Conservation (phyloP, 2,888 invertebrate species). For the Limnephilus marmoratus region DNA sequence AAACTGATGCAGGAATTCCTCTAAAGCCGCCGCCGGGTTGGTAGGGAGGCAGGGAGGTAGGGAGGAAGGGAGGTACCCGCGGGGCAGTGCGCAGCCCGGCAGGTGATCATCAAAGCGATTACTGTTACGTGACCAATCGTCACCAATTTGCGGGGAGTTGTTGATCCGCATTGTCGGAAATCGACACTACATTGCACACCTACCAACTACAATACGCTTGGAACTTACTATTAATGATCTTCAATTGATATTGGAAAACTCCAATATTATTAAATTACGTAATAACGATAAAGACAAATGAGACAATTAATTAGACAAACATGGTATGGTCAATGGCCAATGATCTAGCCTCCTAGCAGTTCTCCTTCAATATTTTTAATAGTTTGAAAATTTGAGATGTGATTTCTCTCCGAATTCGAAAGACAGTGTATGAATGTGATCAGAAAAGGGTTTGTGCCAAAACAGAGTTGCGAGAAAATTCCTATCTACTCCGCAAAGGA, state of each 20-base stretch:
- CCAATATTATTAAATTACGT: neutral
- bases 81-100: neutral
- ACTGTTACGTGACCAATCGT: constrained; percentile 46
- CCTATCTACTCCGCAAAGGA: too few relatives aligned
- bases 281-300: neutral
- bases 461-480: too few relatives aligned
- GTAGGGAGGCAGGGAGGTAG: too few relatives aligned
- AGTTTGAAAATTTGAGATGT: too few relatives aligned
- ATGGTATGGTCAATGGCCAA: neutral
- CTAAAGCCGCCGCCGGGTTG: constrained; percentile 21
- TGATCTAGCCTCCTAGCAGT: too few relatives aligned
- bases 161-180: constrained; percentile 29
- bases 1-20: constrained; percentile 39
- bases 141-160: neutral
- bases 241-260: neutral
- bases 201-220: neutral
- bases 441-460: too few relatives aligned
- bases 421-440: too few relatives aligned
- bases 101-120: constrained; percentile 26
- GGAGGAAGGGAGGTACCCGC: neutral
- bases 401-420: too few relatives aligned
- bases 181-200: neutral
- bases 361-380: too few relatives aligned
- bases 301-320: neutral
- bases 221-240: neutral